A percentile compares a stretch with the other conserved stretches of the same genome.
Evolutionary conservation across 2,797 vertebrate species (phyloP).

Genomic region (Thripadectes ignobilis): DNA sequence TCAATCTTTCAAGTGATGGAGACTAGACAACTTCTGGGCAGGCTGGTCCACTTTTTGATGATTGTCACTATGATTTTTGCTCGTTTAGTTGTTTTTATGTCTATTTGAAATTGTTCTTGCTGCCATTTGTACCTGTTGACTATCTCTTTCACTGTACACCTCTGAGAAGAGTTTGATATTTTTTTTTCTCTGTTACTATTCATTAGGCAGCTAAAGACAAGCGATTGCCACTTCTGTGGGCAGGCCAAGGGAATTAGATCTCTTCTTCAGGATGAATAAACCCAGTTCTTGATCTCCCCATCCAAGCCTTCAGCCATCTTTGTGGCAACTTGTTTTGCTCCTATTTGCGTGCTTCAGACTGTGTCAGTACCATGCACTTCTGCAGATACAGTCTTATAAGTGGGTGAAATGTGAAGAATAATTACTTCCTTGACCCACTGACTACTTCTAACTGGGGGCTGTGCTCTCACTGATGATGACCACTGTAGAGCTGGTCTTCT

Average conservation of each 20-base stretch:
- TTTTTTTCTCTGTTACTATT: neutral
- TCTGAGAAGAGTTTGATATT: neutral
- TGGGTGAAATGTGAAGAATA: neutral
- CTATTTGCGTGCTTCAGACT: neutral
- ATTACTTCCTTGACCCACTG: neutral
- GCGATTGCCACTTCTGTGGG: neutral
- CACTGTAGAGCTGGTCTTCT: neutral
- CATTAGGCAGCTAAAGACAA: neutral
- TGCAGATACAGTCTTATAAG: neutral
- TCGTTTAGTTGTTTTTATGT: neutral
- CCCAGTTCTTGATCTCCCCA: rapidly evolving
- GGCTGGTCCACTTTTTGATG: neutral
- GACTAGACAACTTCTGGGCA: neutral
- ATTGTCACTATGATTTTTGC: neutral
- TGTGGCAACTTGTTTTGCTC: neutral
- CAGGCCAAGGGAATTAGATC: neutral
- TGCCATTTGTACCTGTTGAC: neutral
- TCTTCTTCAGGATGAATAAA: neutral
- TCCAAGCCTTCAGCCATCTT: neutral
- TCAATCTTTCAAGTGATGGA: neutral
- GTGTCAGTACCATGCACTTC: neutral
- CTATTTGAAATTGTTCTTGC: neutral
- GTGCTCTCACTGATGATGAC: neutral
- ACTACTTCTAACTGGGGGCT: neutral
- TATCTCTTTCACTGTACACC: neutral